Evolutionary conservation across 2,888 invertebrate genomes (phyloP).

Genomic region (Cataglyphis livida): DNA sequence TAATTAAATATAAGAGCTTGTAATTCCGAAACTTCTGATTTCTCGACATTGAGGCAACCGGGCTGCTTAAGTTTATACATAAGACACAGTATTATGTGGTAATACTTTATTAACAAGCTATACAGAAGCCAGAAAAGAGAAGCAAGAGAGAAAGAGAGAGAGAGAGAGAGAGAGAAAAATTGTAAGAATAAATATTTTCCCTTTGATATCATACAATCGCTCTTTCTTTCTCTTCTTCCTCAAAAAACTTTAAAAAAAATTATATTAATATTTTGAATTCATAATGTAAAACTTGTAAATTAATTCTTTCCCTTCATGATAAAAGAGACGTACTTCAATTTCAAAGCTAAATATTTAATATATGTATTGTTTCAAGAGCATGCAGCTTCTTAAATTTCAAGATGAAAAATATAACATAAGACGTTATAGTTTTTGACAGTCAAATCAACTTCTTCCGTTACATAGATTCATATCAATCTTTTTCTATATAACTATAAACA

Average conservation of each 20-base stretch:
- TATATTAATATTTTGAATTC: not conserved
- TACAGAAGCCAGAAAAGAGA: not conserved
- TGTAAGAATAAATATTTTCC: not conserved
- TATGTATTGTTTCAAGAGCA: not conserved
- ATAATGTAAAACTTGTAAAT: conserved; percentile 5
- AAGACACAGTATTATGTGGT: not conserved
- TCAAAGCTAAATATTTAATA: not conserved
- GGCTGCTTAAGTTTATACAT: not conserved
- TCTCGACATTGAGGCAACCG: not conserved
- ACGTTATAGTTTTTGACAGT: not conserved
- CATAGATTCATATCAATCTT: not conserved
- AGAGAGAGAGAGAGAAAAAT: not conserved
- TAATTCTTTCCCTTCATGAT: not conserved
- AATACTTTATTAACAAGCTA: not conserved
- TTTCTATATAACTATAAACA: not conserved
- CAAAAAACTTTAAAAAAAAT: not conserved
- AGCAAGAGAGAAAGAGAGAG: not conserved
- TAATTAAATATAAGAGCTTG: not conserved
- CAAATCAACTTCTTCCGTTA: not conserved
- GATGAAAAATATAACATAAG: not conserved
- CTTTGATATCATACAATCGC: not conserved
- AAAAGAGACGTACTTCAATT: not conserved
- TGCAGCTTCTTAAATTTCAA: not conserved
- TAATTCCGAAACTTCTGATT: not conserved
- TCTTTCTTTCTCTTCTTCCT: not conserved